Base-by-base conservation (phyloP, 2,113 vertebrate genomes). In the Caranx melampygus region DNA sequence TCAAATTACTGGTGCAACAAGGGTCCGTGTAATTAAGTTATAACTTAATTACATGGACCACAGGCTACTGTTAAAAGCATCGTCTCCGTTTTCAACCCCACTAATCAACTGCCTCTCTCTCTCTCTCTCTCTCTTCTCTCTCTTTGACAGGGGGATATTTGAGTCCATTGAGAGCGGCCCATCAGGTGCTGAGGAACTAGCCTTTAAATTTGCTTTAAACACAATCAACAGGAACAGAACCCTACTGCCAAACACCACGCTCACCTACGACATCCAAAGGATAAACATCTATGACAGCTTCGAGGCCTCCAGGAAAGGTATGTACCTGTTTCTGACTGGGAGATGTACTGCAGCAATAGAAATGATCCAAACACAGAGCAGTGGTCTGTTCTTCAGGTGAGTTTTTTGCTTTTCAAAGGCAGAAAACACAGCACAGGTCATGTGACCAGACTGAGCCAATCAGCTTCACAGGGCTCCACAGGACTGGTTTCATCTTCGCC, bases 221-320 rank as follows among this genome's bases (percentile, higher is more conserved):
- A 99, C 97, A 92, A 99, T 99, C 95, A 99, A 99, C 96, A 96
- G 98, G 93, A 99, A 99, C 91, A 96, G 98, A 94, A 99, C 98
- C 62, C 94, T 99, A 91, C 93, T 99, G 94, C 98, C 97, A 91
- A 99, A 99, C 92, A 99, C 98, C 59, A 99, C 98, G 1, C 93
- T 99, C 79, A 99, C 98, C 18, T 99, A 99, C 0, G 98, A 99
- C 75, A 99, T 99, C 75, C 98, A 99, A 92, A 97, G 98, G 95
- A 99, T 99, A 95, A 99, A 99, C 88, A 98, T 99, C 87, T 99
- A 99, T 64, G 98, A 99, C 94, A 99, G 98, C 85, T 99, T 99
- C 75, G 98, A 99, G 92, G 98, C 98, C 92, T 99, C 98, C 78
- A 97, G 98, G 88, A 99, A 99, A 98, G 98, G 98, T 99, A 96